Base-by-base conservation (phyloP, 2,797 vertebrate genomes). In the Sebastes taczanowskii region DNA sequence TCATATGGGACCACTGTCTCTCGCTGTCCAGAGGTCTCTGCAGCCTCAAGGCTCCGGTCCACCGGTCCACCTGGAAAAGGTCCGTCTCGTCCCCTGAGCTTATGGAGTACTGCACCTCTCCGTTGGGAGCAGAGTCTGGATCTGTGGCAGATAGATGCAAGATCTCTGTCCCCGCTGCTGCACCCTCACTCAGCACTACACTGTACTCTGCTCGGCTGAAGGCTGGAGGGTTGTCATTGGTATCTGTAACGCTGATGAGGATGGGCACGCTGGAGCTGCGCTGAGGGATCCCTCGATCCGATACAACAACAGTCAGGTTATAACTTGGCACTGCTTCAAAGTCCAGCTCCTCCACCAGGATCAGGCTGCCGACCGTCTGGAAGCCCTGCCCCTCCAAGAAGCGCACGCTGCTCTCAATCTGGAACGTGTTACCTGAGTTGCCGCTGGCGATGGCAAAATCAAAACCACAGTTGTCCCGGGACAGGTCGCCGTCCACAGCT, bases 381-480 rank as follows among this genome's bases (percentile, higher is more conserved):
- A 97, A 97, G 34, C 96, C 95, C 7, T 91, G 96, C 0, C 97
- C 96, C 77, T 97, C 95, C 11, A 94, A 92, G 90, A 97, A 96
- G 13, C 94, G 95, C 60, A 98, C 95, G 0, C 96, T 96, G 91
- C 97, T 97, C 88, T 99, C 98, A 82, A 99, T 95, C 91, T 98
- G 98, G 93, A 99, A 99, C 68, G 95, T 94, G 0, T 97, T 97
- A 80, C 97, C 98, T 0, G 92, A 79, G 29, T 99, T 99, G 78
- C 99, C 99, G 2, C 96, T 97, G 88, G 98, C 94, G 0, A 99
- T 98, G 78, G 97, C 97, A 75, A 99, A 99, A 94, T 99, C 98
- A 22, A 99, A 96, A 6, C 96, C 95, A 0, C 96, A 96, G 2
- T 99, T 98, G 75, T 96, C 96, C 74, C 97, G 95, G 11, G 96